Conservation (phyloP, 2,888 invertebrate species). For the Drosophila ustulata region DNA sequence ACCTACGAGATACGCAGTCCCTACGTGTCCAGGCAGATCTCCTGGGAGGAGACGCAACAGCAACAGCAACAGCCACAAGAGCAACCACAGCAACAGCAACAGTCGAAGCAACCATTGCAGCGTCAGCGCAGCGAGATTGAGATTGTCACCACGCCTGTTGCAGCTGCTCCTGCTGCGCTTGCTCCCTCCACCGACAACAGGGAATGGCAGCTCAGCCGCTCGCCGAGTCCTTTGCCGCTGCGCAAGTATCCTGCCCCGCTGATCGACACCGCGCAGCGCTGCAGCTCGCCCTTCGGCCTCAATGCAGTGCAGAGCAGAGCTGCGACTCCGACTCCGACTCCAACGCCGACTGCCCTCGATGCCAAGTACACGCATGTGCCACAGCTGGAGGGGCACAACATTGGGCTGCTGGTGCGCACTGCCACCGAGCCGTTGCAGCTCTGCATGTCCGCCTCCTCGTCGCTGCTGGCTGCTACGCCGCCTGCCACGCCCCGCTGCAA, state of each 20-base stretch:
- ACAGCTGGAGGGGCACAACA: conserved; percentile 81
- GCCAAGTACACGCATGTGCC: conserved; percentile 69
- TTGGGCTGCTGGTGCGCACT: conserved; percentile 76
- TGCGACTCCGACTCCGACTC: conserved; percentile 20
- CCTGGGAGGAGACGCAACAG: conserved; percentile 75
- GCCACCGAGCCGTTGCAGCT: conserved; percentile 60
- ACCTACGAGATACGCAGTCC: conserved; percentile 82
- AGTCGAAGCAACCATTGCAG: conserved; percentile 35
- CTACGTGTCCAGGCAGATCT: conserved; percentile 78
- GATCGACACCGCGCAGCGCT: conserved; percentile 72
- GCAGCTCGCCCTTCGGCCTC: conserved; percentile 78
- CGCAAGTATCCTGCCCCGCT: conserved; percentile 75
- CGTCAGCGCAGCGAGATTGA: conserved; percentile 66
- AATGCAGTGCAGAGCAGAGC: conserved; percentile 59
- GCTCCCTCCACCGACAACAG: conserved; percentile 3
- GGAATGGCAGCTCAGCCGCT: conserved; percentile 60
- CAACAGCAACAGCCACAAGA: conserved; percentile 8
- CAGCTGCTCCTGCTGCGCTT: neutral
- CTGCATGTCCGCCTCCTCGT: conserved; percentile 62
- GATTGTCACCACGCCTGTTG: conserved; percentile 56
- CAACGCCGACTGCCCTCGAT: conserved; percentile 31
- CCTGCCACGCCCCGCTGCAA: conserved; percentile 71
- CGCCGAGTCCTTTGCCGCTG: conserved; percentile 55
- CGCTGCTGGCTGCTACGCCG: conserved; percentile 60
- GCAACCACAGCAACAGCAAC: conserved; percentile 6